Percentiles rank a stretch among this genome's conserved stretches.
Evolutionary conservation across 2,113 vertebrate genomes (phyloP).

Genomic region (Meleagris gallopavo): DNA sequence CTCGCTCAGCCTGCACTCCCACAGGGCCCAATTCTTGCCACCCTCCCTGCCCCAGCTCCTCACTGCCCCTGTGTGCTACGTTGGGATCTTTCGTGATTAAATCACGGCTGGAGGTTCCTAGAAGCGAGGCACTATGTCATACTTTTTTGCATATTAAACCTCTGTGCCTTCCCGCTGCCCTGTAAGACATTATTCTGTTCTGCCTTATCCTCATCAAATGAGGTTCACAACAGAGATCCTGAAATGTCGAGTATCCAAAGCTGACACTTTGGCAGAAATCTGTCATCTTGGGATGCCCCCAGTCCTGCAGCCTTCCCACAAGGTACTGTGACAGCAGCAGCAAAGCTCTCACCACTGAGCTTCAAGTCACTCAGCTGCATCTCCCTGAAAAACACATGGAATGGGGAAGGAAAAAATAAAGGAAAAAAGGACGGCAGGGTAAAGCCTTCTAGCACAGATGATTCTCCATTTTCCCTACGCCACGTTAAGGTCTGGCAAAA

Average conservation of each 20-base stretch:
- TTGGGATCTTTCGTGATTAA: background rate
- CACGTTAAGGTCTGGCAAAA: background rate
- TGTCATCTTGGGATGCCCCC: background rate
- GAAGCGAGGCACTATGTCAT: accelerated
- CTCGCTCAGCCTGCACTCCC: background rate
- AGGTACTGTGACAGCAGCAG: background rate
- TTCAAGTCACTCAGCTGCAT: background rate
- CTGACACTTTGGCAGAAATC: background rate
- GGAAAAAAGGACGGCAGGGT: background rate
- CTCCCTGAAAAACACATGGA: background rate
- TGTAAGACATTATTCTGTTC: background rate
- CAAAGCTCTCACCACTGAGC: background rate
- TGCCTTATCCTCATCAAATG: background rate
- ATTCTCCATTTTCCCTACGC: background rate
- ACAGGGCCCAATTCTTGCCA: background rate
- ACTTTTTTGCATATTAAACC: background rate
- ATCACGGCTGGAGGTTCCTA: background rate
- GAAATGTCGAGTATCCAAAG: background rate
- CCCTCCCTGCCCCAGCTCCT: background rate
- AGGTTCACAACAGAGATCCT: background rate
- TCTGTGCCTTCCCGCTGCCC: background rate
- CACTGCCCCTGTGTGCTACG: accelerated
- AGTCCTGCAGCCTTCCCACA: background rate
- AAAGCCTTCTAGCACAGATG: background rate
- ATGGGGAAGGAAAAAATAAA: accelerated